Evolutionary conservation across 2,113 vertebrate genomes (phyloP), one percentile per base, ranked within the genome.

Genomic region (Propithecus coquereli): DNA sequence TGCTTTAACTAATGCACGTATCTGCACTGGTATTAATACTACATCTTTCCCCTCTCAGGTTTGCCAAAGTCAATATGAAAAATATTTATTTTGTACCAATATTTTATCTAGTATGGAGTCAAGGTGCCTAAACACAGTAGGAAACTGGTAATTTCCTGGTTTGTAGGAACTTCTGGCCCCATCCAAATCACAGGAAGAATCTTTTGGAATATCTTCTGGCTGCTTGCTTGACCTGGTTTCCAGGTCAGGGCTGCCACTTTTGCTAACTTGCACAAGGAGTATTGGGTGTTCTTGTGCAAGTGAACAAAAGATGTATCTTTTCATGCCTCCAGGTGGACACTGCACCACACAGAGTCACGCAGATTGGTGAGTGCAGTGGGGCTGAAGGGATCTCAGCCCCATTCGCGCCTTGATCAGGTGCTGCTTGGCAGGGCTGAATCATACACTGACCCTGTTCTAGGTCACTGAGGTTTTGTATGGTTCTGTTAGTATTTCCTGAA

Each of bases 61-160:
- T 96, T 93, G 63, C 27, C 30, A 87, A 66, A 52, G 32, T 66
- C 92, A 73, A 91, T 17, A 3, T 90, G 17, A 18, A 59, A 90
- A 83, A 66, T 94, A 85, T 30, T 95, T 91, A 43, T 50, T 94
- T 94, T 82, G 13, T 94, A 7, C 25, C 30, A 93, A 6, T 88
- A 57, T 90, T 92, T 94, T 91, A 30, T 91, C 20, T 92, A 76
- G 65, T 63, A 50, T 94, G 22, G 52, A 94, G 7, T 83, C 10
- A 96, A 20, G 40, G 25, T 94, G 18, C 37, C 16, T 94, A 84
- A 87, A 79, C 16, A 70, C 2, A 66, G 47, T n/a, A 82, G 70
- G 40, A 92, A 40, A 37, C 47, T 77, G 12, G 9, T 54, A 27
- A 37, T 79, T 59, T 71, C 32, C 45, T 96, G 22, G 34, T 70